phyloP scores from a whole-genome alignment of 2,113 vertebrate genomes.

The Phycodurus eques region DNA sequence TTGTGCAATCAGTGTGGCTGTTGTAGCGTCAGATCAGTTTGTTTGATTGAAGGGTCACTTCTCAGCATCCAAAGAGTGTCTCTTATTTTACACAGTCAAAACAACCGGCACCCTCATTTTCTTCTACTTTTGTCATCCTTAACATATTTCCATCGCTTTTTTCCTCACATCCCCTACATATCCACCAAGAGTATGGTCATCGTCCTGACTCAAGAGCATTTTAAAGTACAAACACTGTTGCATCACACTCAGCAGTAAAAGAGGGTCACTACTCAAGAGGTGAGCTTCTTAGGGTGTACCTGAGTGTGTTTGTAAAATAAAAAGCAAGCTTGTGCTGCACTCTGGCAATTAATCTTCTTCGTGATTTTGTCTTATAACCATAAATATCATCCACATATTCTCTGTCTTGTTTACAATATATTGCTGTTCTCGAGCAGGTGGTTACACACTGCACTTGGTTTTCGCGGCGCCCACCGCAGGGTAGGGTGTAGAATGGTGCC shows the following conservation, averaged over 20 bases:
- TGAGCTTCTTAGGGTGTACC: background rate
- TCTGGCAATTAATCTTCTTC: background rate
- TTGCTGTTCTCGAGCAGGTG: too few species aligned
- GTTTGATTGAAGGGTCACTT: slow-evolving; percentile 71
- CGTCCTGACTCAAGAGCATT: slow-evolving; percentile 44
- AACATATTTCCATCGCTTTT: slow-evolving; percentile 20
- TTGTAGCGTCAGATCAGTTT: slow-evolving; percentile 30
- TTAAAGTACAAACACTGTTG: slow-evolving; percentile 18
- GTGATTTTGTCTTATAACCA: background rate
- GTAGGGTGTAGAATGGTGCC: too few species aligned
- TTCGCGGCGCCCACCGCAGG: too few species aligned
- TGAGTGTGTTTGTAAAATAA: slow-evolving; percentile 3
- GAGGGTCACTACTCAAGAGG: slow-evolving; percentile 12
- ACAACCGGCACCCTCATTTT: slow-evolving; percentile 35
- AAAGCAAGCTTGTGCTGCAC: background rate
- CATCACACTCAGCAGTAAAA: slow-evolving; percentile 14
- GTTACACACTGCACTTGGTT: too few species aligned
- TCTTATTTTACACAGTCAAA: slow-evolving; percentile 50
- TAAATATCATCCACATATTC: background rate
- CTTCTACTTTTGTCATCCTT: slow-evolving; percentile 46
- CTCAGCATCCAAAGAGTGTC: slow-evolving; percentile 39
- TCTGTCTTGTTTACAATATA: too few species aligned
- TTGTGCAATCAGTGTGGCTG: slow-evolving; percentile 59
- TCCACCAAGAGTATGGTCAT: slow-evolving; percentile 21
- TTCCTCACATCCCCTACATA: slow-evolving; percentile 8